Base-by-base conservation (phyloP, 2,888 invertebrate genomes). In the Resseliella maxima region DNA sequence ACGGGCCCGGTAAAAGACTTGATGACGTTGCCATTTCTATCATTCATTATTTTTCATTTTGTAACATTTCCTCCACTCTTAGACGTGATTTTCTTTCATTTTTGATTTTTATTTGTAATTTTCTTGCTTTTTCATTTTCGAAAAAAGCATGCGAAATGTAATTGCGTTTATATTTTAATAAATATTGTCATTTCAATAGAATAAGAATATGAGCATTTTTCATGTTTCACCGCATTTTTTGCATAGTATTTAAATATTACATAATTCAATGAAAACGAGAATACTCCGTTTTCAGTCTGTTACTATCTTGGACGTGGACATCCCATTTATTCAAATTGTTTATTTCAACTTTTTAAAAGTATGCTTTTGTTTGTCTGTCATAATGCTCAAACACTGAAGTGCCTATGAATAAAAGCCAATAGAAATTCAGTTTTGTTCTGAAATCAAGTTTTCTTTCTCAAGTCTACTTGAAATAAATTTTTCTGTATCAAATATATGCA, bases 21-120 rank as follows among this genome's bases (percentile, higher is more conserved):
- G 72, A 72, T 72, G 72, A 72, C 72, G 31, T 72, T 31, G 72
- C 72, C 72, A 72, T 72, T 72, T 72, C n/a, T 35, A 72, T 72
- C 72, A 72, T 72, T 27, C 35, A 27, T 27, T 31, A 31, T 35
- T 31, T 2, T 15, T 31, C 1, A 10, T 15, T 15, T 72, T 12
- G 3, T 31, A 15, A 31, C 1, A 31, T 72, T 15, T 1, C 31
- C 27, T 31, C 72, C 72, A 35, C 24, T 6, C 59, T 59, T 24
- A 24, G 24, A 5, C 10, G 59, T 24, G 59, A 24, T 24, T 59
- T 59, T 59, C 5, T 59, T 18, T 8, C 15, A 18, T 15, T 50
- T 24, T 59, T 59, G 24, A 59, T 59, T 59, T 27, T 59, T 24
- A 72, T 72, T 72, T 72, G 72, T 2, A 31, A 15, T 72, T 72